Conservation (phyloP, 2,113 vertebrate genomes). For the Rhinopomastus cyanomelas region DNA sequence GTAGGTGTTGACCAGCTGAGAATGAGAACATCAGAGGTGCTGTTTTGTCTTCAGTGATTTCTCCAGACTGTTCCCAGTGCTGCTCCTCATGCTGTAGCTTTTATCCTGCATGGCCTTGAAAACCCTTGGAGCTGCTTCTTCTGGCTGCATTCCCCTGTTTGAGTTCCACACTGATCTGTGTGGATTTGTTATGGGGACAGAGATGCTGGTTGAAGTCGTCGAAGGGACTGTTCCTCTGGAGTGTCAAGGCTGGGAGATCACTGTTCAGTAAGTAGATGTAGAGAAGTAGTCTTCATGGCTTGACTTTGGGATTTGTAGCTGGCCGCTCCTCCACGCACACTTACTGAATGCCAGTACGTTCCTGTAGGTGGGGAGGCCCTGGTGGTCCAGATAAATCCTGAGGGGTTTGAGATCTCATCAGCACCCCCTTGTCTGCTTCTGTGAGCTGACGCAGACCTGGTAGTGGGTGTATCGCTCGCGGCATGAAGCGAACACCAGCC, state of each 20-base stretch:
- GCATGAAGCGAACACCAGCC: background rate
- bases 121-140: background rate
- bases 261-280: background rate
- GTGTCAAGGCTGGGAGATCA: background rate
- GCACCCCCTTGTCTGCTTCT: background rate
- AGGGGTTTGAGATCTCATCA: background rate
- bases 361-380: background rate
- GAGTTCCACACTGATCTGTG: background rate
- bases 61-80: background rate
- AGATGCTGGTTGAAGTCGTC: background rate
- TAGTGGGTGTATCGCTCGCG: background rate
- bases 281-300: background rate
- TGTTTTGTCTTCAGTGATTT: background rate
- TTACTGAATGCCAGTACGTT: background rate
- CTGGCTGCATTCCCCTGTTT: background rate
- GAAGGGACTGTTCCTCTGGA: background rate
- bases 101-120: background rate
- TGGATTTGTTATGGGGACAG: background rate
- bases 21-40: background rate
- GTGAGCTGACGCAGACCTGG: background rate
- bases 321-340: rapidly evolving
- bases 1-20: background rate
- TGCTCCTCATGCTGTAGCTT: background rate
- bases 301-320: background rate
- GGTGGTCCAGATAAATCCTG: background rate